A percentile compares a stretch with the other conserved stretches of the same genome.
Conservation (phyloP, 2,113 vertebrate genomes). For the Psittacula cyanocephala region DNA sequence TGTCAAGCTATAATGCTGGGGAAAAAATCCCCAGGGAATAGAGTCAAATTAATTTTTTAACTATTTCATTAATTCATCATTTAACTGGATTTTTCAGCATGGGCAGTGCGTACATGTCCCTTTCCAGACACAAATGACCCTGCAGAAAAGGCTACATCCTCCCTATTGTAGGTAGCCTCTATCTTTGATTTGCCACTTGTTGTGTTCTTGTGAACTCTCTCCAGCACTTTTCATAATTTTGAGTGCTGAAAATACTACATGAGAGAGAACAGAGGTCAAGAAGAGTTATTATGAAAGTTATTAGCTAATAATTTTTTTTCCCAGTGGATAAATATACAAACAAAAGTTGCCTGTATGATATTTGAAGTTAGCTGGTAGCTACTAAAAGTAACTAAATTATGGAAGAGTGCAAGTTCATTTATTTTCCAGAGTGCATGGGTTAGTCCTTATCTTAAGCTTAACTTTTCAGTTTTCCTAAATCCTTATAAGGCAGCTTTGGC, state of each 20-base stretch:
- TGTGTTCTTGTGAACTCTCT: background rate
- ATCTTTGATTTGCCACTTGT: background rate
- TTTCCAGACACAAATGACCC: background rate
- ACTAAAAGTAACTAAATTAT: background rate
- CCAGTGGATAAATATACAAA: background rate
- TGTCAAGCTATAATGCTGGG: background rate
- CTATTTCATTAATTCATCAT: background rate
- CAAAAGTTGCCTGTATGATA: background rate
- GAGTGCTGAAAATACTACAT: background rate
- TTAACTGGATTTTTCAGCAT: background rate
- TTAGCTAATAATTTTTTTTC: background rate
- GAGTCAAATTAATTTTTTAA: background rate
- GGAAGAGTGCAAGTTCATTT: background rate
- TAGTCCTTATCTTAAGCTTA: background rate
- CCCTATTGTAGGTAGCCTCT: background rate
- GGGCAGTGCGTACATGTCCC: background rate
- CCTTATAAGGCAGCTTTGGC: background rate
- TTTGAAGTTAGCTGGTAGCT: background rate
- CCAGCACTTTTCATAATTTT: background rate
- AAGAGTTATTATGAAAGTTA: background rate
- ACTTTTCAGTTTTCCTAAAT: background rate
- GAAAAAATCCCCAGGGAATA: background rate
- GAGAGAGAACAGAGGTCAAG: background rate
- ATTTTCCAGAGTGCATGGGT: background rate
- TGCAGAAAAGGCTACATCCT: background rate